Base-by-base conservation (phyloP, 2,113 vertebrate genomes). In the Dipodomys merriami region DNA sequence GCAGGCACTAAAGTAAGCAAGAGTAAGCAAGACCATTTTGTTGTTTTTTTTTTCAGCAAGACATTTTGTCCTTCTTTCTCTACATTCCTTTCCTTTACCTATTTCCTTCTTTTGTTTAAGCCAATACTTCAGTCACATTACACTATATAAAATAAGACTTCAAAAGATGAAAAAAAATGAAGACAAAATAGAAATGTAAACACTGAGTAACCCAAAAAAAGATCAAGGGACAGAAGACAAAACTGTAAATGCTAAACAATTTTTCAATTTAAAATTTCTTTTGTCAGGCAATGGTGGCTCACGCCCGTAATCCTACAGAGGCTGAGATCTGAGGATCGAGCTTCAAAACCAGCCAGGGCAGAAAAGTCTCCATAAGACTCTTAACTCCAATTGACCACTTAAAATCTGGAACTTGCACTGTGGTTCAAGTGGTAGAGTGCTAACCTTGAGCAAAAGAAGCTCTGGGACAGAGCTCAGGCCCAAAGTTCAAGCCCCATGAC, bases 151-250 rank as follows among this genome's bases (percentile, higher is more conserved):
- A 95, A 60, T 0, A 8, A 92, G 30, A 92, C 67, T 88, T 96
- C 57, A 79, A 88, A 92, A 62, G 9, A 82, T 65, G 29, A 73
- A 81, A 73, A 90, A 64, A 93, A 77, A 60, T 60, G 60, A 16
- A 90, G 68, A 87, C 74, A 81, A 94, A 94, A 93, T 39, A 86
- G 33, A 80, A 93, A 88, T 67, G 27, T 87, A 89, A 89, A 95
- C 4, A 71, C 68, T 82, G 93, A 95, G 74, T 71, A 76, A 65
- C 6, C 8, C 44, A 2, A 35, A 23, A 62, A 44, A 93, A 81
- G 46, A 53, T 39, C 23, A 74, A 94, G 19, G 19, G 25, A 92
- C 22, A 72, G 33, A 94, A 89, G 83, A 72, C 7, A 30, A 35
- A 91, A 62, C 16, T 93, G 23, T 33, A 78, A 86, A 94, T 65